A percentile compares a stretch with the other conserved stretches of the same genome.
phyloP scores from a whole-genome alignment of 2,113 vertebrate genomes.

The Apodemus speciosus region DNA sequence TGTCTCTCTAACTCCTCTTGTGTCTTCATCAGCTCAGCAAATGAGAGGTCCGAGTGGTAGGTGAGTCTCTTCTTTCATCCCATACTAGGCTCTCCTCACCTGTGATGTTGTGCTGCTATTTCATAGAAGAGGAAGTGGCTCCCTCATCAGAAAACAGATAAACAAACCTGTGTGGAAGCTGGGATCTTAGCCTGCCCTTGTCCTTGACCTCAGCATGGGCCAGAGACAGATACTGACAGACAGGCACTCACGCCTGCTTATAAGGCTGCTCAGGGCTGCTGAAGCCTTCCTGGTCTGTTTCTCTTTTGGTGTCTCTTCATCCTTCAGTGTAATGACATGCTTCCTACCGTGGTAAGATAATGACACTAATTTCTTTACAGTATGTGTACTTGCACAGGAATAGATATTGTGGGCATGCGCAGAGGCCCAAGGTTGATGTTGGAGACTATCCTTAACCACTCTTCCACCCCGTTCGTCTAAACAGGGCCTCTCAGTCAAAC shows the following conservation, averaged over 20 bases:
- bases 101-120: neutral
- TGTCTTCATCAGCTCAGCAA: neutral
- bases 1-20: neutral
- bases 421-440: no score
- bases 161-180: neutral
- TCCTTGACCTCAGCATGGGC: neutral
- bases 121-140: neutral
- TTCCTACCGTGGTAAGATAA: no score
- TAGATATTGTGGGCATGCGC: neutral
- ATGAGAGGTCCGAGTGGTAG: neutral
- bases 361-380: neutral
- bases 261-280: neutral
- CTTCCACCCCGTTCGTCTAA: neutral
- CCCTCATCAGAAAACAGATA: neutral
- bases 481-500: neutral
- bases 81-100: neutral
- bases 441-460: neutral
- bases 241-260: neutral
- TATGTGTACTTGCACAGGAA: neutral
- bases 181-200: neutral
- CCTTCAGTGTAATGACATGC: neutral
- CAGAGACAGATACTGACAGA: neutral
- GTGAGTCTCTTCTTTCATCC: neutral
- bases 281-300: neutral
- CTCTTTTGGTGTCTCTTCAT: neutral